Conservation (phyloP, 1,140 invertebrate genomes). For the Philopotamus ludificatus region DNA sequence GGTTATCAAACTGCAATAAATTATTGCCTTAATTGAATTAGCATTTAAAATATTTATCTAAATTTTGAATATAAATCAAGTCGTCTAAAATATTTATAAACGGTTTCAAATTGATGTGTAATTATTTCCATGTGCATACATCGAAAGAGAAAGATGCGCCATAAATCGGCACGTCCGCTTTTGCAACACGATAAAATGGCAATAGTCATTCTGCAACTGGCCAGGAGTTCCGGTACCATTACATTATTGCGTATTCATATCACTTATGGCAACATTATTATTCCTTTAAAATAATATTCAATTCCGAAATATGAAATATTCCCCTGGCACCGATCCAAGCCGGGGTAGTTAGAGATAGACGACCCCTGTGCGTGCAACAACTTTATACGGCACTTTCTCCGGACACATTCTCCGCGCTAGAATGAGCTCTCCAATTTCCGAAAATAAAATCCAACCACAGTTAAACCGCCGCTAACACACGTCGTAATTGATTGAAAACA, state of each 20-base stretch:
- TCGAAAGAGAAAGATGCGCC: not conserved
- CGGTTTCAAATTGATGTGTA: too few relatives aligned
- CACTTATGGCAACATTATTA: constrained; percentile 37
- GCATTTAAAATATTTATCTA: too few relatives aligned
- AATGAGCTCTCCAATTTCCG: not conserved
- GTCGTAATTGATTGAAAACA: too few relatives aligned
- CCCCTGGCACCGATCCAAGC: constrained; percentile 34
- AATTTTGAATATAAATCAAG: too few relatives aligned
- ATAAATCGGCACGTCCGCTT: not conserved
- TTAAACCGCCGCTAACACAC: not conserved
- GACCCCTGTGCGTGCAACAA: constrained; percentile 22
- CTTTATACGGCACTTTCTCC: constrained; percentile 16
- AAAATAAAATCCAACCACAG: not conserved
- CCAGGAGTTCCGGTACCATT: constrained; percentile 18
- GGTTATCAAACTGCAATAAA: too few relatives aligned
- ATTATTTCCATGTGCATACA: too few relatives aligned
- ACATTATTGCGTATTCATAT: constrained; percentile 36
- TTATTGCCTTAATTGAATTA: too few relatives aligned
- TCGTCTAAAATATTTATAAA: too few relatives aligned
- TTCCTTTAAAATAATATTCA: constrained; percentile 36
- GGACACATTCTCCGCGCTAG: constrained; percentile 16
- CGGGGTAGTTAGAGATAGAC: constrained; percentile 1
- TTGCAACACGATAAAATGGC: constrained; percentile 1
- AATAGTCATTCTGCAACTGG: constrained; percentile 21
- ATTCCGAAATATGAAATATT: constrained; percentile 33